phyloP scores from a whole-genome alignment of 2,797 vertebrate species.

The Microchirus variegatus region DNA sequence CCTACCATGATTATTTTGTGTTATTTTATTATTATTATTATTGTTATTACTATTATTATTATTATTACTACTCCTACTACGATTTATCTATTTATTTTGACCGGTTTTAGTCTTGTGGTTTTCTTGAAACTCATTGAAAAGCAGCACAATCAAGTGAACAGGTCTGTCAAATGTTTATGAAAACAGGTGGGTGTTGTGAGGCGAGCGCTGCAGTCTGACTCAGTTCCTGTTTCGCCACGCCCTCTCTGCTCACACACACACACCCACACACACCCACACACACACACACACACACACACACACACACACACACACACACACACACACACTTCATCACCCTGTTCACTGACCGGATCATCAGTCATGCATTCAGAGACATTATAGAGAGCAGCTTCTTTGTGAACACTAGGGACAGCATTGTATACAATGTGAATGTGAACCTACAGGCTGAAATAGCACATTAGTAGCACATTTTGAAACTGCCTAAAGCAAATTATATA shows the following conservation, averaged over 20 bases:
- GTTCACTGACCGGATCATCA: slow-evolving; percentile 64
- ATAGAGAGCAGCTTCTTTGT: slow-evolving; percentile 30
- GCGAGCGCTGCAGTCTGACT: slow-evolving; percentile 36
- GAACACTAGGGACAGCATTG: slow-evolving; percentile 25
- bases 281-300: slow-evolving; percentile 27
- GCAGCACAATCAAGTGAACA: too few species aligned
- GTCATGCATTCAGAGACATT: slow-evolving; percentile 63
- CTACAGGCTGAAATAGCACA: slow-evolving; percentile 35
- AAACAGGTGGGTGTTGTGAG: background rate
- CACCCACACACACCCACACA: slow-evolving; percentile 27
- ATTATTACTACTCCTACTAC: too few species aligned
- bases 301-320: slow-evolving; percentile 26
- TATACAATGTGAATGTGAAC: too few species aligned
- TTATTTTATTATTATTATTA: too few species aligned
- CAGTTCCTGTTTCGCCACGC: slow-evolving; percentile 39
- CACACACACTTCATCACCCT: slow-evolving; percentile 40
- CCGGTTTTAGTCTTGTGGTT: background rate
- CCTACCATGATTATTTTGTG: too few species aligned
- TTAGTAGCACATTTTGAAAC: slow-evolving; percentile 11
- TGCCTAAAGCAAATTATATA: slow-evolving; percentile 2
- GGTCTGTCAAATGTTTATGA: background rate
- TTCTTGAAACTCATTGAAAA: too few species aligned
- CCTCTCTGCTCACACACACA: slow-evolving; percentile 37
- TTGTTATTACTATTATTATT: too few species aligned
- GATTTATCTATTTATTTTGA: too few species aligned